Conservation (phyloP, 2,797 vertebrate species). For the Oreonectes daqikongensis region DNA sequence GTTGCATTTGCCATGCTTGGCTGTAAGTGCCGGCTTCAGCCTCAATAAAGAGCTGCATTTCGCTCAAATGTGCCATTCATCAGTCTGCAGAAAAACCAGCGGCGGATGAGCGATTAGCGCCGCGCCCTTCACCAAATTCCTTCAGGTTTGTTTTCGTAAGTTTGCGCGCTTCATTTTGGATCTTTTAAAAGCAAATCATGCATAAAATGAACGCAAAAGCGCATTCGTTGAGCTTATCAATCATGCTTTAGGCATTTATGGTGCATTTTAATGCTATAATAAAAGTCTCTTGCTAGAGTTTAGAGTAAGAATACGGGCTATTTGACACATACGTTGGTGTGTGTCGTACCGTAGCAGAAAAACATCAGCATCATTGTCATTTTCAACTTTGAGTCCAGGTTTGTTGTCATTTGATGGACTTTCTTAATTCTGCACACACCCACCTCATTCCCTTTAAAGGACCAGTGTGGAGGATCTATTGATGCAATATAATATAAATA, state of each 20-base stretch:
- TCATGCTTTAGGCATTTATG: slow-evolving; percentile 21
- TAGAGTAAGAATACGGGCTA: neutral
- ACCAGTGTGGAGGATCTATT: too few relatives aligned
- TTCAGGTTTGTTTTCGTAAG: slow-evolving; percentile 40
- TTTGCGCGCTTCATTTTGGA: slow-evolving; percentile 14
- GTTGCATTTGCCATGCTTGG: slow-evolving; percentile 45
- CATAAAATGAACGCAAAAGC: slow-evolving; percentile 33
- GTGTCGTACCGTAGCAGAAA: neutral
- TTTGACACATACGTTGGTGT: neutral
- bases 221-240: slow-evolving; percentile 23
- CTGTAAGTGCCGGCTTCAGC: slow-evolving; percentile 39
- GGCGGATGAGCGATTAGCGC: slow-evolving; percentile 34
- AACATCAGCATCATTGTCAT: neutral
- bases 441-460: too few relatives aligned
- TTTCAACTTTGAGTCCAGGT: neutral
- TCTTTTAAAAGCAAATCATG: slow-evolving; percentile 16
- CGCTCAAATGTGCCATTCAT: slow-evolving; percentile 11
- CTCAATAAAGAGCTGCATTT: slow-evolving; percentile 37
- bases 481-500: too few relatives aligned
- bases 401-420: neutral
- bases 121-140: slow-evolving; percentile 27
- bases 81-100: slow-evolving; percentile 27
- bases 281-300: neutral
- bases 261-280: slow-evolving; percentile 26
- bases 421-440: too few relatives aligned